phyloP scores from a whole-genome alignment of 2,113 vertebrate species.

The Alligator mississippiensis region DNA sequence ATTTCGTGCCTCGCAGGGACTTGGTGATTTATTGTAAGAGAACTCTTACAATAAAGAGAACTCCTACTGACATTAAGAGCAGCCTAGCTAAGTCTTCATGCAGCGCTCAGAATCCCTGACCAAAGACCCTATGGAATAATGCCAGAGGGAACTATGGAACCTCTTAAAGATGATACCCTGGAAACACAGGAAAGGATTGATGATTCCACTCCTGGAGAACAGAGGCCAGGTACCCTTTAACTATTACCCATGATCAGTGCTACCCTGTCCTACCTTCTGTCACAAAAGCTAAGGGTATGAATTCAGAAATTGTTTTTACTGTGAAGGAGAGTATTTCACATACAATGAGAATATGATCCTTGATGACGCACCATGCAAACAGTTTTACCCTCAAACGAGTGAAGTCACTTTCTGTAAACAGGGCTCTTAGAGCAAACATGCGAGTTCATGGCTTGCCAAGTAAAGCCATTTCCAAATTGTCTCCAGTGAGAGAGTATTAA shows the following conservation, averaged over 20 bases:
- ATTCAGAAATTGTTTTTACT: background rate
- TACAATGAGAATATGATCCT: background rate
- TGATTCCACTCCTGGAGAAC: no score
- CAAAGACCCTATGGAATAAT: background rate
- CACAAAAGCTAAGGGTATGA: background rate
- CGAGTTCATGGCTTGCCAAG: slow-evolving; percentile 28
- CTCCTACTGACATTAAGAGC: background rate
- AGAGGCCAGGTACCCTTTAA: no score
- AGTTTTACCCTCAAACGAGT: slow-evolving; percentile 9
- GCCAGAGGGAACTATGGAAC: no score
- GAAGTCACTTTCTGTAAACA: slow-evolving; percentile 54
- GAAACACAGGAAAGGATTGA: background rate
- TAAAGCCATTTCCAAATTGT: slow-evolving; percentile 45
- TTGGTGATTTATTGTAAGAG: background rate
- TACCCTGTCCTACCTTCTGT: background rate
- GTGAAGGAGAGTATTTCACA: background rate
- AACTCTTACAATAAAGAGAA: no score
- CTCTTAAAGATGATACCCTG: background rate
- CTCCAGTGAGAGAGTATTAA: slow-evolving; percentile 21
- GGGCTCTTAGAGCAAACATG: background rate
- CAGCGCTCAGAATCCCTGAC: background rate
- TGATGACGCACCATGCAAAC: background rate
- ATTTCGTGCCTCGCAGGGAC: no score
- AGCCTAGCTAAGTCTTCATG: background rate
- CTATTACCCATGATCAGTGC: no score